Evolutionary conservation across 2,113 vertebrate genomes (phyloP), one percentile per base, ranked within the genome.

Genomic region (Dicrurus megarhynchus): DNA sequence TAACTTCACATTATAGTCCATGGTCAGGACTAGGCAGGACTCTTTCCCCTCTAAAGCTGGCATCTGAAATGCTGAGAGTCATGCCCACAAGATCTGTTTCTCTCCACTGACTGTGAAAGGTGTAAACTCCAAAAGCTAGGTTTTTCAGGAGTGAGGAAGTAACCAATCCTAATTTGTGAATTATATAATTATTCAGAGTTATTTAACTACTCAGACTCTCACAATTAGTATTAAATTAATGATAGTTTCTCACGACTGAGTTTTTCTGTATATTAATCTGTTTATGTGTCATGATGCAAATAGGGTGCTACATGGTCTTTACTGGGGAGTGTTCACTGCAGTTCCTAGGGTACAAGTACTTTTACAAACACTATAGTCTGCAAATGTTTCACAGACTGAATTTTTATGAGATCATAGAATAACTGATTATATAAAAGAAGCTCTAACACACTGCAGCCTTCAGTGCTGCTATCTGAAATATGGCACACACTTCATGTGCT

Each of bases 361-460:
- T 84, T 35, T 60, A 53, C 63, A 65, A 83, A 80, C 33, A 24
- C 14, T 64, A 1, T 9, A 80, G 49, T 50, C 37, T 65, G 35
- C 64, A 94, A 94, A 74, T 70, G 42, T 88, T 92, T 90, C 68
- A 80, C 83, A 92, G 92, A 81, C 24, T 84, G n/a, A 86, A 81
- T 80, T 92, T 86, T 59, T 67, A 73, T 92, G 90, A 96, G 83
- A 74, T 92, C 83, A 90, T 53, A 85, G 30, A 90, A 24, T 63
- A 92, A 86, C 26, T 84, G 76, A 84, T 81, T 95, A 70, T 60
- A 81, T 65, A 59, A 85, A 95, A 79, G 61, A 88, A 94, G 12
- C 28, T 92, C 67, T 90, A 93, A 83, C 80, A 37, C 28, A 55
- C 47, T 41, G 6, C 70, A 84, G 82, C 70, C 55, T 88, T 77